Percentiles rank a stretch among this genome's conserved stretches.
Conservation (phyloP, 2,888 invertebrate genomes). For the Hanleya hanleyi region DNA sequence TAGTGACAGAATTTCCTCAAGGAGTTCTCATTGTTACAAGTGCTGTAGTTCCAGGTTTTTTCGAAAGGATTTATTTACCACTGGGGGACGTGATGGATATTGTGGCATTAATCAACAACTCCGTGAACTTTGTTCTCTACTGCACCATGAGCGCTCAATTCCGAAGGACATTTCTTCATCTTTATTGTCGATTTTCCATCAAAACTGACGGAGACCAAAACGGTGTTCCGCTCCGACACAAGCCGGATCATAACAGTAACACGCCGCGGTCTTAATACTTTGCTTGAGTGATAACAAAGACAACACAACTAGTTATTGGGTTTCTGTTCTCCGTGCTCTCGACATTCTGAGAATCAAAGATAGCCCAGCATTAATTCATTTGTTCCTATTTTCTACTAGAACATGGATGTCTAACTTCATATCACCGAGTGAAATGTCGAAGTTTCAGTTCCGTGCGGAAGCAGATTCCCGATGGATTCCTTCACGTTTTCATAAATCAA, state of each 20-base stretch:
- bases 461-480: no score
- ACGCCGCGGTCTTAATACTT: neutral
- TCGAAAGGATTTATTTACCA: conserved; percentile 77
- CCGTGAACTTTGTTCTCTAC: conserved; percentile 94
- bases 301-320: no score
- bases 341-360: no score
- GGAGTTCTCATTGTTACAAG: conserved; percentile 83
- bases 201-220: no score
- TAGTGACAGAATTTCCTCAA: conserved; percentile 92
- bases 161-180: conserved; percentile 76
- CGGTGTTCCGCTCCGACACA: neutral
- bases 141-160: conserved; percentile 96
- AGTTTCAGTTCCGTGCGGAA: no score
- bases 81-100: conserved; percentile 89
- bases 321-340: no score
- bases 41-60: conserved; percentile 82
- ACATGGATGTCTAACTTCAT: no score
- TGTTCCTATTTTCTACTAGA: no score
- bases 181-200: conserved; percentile 44
- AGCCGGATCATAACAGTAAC: neutral
- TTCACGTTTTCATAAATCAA: no score
- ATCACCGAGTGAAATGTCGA: no score
- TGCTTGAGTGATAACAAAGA: no score
- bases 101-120: conserved; percentile 90
- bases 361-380: no score